Percentiles rank a stretch among this genome's conserved stretches.
Evolutionary conservation across 2,113 vertebrate genomes (phyloP).

Genomic region (Leucoraja erinaceus): DNA sequence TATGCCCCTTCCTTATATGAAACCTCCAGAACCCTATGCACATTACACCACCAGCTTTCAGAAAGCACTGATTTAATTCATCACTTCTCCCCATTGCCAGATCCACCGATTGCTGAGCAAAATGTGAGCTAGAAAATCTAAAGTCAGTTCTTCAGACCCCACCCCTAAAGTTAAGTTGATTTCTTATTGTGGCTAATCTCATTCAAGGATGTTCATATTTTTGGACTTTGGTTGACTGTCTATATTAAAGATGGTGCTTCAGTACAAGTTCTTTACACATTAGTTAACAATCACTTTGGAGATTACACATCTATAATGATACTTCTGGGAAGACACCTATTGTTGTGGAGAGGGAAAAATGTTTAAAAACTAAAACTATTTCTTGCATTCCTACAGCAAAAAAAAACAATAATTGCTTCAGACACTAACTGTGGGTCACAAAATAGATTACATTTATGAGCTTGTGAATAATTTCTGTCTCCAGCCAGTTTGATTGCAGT

Average conservation of each 20-base stretch:
- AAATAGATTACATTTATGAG: not conserved
- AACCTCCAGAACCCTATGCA: not conserved
- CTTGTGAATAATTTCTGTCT: not conserved
- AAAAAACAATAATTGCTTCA: not conserved
- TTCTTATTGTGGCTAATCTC: not conserved
- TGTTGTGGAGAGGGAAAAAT: not conserved
- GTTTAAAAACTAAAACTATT: not conserved
- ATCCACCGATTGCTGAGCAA: no score
- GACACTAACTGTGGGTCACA: not conserved
- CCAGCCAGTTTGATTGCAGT: not conserved
- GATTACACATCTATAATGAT: not conserved
- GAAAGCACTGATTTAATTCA: not conserved
- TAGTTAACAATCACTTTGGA: no score
- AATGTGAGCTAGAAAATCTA: not conserved
- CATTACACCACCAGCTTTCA: not conserved
- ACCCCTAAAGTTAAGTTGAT: not conserved
- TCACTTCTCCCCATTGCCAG: not conserved
- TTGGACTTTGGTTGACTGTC: no score
- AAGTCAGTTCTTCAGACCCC: not conserved
- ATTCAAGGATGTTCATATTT: not conserved
- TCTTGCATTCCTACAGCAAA: not conserved
- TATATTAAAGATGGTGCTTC: no score
- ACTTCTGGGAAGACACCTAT: not conserved
- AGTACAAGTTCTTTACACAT: no score
- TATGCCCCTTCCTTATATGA: not conserved